phyloP scores from a whole-genome alignment of 2,888 invertebrate genomes.

The Agrotis clavis region DNA sequence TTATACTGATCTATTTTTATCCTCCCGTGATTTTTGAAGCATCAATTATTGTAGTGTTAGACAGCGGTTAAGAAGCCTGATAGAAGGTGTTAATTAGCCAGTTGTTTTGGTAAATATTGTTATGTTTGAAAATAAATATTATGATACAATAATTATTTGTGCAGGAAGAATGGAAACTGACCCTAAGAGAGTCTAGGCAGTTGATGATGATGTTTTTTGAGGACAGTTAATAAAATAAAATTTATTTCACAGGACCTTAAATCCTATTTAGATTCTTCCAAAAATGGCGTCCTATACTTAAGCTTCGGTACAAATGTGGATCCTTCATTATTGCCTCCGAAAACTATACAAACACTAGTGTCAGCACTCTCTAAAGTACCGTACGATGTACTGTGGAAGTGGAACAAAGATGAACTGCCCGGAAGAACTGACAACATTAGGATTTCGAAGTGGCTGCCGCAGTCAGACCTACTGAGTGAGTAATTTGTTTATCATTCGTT shows the following conservation, averaged over 20 bases:
- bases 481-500: neutral
- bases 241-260: conserved; percentile 18
- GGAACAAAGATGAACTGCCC: conserved; percentile 68
- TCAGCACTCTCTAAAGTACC: conserved; percentile 15
- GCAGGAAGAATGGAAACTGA: neutral
- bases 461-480: conserved; percentile 75
- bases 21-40: too few relatives aligned
- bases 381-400: conserved; percentile 37
- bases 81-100: too few relatives aligned
- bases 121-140: too few relatives aligned
- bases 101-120: too few relatives aligned
- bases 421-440: conserved; percentile 64
- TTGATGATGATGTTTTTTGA: neutral
- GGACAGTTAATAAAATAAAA: neutral
- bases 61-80: too few relatives aligned
- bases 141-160: too few relatives aligned
- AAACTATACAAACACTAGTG: conserved; percentile 25
- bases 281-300: conserved; percentile 39
- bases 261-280: conserved; percentile 33
- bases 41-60: too few relatives aligned
- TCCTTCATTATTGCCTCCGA: conserved; percentile 16
- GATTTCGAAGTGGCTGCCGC: conserved; percentile 69
- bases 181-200: neutral
- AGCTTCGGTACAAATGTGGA: conserved; percentile 42
- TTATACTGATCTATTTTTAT: neutral